A percentile compares a stretch with the other conserved stretches of the same genome.
These are phyloP conservation scores for Vireo griseus DNA, from an alignment of 2,797 vertebrate genomes.

Conservation along the genomic window DNA sequence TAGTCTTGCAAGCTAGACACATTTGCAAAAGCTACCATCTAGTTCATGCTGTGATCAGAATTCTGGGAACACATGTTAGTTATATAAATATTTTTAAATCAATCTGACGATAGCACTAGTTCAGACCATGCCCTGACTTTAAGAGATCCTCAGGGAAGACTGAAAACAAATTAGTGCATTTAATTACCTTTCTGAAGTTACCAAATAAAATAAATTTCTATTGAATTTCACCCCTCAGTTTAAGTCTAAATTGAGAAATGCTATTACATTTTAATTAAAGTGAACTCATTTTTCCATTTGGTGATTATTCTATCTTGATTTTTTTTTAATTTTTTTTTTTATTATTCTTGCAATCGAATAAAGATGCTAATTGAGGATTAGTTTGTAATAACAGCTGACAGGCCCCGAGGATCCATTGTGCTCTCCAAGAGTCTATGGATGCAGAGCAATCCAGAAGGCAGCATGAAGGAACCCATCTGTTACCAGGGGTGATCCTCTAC, in stretches of 20 bases:
- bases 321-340: neutral
- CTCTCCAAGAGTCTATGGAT: neutral
- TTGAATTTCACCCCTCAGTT: neutral
- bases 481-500: neutral
- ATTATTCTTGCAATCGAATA: slow-evolving; percentile 30
- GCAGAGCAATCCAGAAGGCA: neutral
- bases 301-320: neutral
- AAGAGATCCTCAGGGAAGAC: neutral
- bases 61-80: neutral
- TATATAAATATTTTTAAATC: slow-evolving; percentile 37
- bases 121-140: neutral
- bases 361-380: slow-evolving; percentile 33
- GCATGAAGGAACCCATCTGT: neutral
- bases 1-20: neutral
- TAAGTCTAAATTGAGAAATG: slow-evolving; percentile 9
- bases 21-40: neutral
- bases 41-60: neutral
- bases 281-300: neutral
- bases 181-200: slow-evolving; percentile 28
- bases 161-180: slow-evolving; percentile 30
- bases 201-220: slow-evolving; percentile 31
- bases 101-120: neutral
- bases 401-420: neutral
- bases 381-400: slow-evolving; percentile 10
- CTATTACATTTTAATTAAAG: slow-evolving; percentile 50